phyloP scores from a whole-genome alignment of 2,113 vertebrate genomes.

The Lophius piscatorius region DNA sequence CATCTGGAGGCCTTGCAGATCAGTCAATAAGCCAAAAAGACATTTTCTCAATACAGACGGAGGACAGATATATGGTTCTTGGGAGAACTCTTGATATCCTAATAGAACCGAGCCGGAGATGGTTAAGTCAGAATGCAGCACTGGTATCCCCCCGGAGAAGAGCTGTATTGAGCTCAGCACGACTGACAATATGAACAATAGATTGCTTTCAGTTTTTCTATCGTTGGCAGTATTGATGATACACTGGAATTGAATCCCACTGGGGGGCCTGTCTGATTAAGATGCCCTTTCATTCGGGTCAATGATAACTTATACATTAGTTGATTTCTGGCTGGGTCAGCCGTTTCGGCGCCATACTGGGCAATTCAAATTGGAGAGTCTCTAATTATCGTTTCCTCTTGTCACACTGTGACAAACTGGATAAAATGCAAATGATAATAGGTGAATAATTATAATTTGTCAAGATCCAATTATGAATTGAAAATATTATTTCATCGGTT shows the following conservation, averaged over 20 bases:
- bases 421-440: too few species aligned
- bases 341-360: not conserved
- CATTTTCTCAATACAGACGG: constrained; percentile 22
- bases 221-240: constrained; percentile 44
- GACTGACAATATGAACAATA: constrained; percentile 38
- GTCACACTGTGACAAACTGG: too few species aligned
- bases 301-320: constrained; percentile 45
- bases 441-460: too few species aligned
- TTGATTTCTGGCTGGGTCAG: constrained; percentile 23
- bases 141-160: constrained; percentile 15
- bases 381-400: too few species aligned
- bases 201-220: constrained; percentile 49
- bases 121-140: constrained; percentile 50
- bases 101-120: constrained; percentile 11
- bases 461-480: too few species aligned
- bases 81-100: not conserved
- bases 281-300: constrained; percentile 45
- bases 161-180: constrained; percentile 15
- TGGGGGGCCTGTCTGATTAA: constrained; percentile 36
- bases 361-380: constrained; percentile 17
- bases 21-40: constrained; percentile 37
- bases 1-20: not conserved
- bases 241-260: constrained; percentile 23
- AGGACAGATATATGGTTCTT: constrained; percentile 13
- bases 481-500: too few species aligned